phyloP scores from a whole-genome alignment of 2,113 vertebrate genomes.

The Leptodactylus fuscus region DNA sequence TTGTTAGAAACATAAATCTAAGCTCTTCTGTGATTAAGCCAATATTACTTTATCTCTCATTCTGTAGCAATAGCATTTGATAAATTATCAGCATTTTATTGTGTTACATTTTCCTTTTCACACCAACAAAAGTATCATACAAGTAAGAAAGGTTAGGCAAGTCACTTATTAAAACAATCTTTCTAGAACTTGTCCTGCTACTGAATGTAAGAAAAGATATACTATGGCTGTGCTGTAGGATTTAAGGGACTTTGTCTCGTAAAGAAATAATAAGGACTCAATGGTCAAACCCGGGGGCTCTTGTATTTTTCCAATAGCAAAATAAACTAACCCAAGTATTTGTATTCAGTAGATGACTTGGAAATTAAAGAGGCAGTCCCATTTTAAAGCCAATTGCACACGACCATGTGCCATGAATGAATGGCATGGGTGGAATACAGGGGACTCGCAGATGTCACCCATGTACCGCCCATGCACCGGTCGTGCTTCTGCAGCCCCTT shows the following conservation, averaged over 20 bases:
- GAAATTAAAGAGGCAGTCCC: neutral
- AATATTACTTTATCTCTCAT: constrained; percentile 15
- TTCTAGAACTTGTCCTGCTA: neutral
- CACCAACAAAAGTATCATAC: neutral
- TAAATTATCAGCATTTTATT: constrained; percentile 14
- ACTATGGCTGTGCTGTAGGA: neutral
- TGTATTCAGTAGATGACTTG: neutral
- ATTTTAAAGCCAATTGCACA: no score
- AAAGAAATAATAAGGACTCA: neutral
- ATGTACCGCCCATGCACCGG: no score
- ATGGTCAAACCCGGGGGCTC: neutral
- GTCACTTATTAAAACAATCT: constrained; percentile 50
- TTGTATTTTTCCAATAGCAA: neutral
- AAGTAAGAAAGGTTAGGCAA: constrained; percentile 27
- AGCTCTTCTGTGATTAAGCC: neutral
- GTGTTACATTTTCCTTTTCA: neutral
- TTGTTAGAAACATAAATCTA: constrained; percentile 16
- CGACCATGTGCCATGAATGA: no score
- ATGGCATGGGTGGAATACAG: no score
- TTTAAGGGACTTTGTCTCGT: neutral
- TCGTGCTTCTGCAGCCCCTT: no score
- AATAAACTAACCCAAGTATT: neutral
- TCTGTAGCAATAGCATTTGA: constrained; percentile 21
- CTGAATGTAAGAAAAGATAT: neutral
- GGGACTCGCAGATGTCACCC: no score